Percentiles rank a stretch among this genome's conserved stretches.
Evolutionary conservation across 2,888 invertebrate species (phyloP).

Genomic region (Lasius platythorax): DNA sequence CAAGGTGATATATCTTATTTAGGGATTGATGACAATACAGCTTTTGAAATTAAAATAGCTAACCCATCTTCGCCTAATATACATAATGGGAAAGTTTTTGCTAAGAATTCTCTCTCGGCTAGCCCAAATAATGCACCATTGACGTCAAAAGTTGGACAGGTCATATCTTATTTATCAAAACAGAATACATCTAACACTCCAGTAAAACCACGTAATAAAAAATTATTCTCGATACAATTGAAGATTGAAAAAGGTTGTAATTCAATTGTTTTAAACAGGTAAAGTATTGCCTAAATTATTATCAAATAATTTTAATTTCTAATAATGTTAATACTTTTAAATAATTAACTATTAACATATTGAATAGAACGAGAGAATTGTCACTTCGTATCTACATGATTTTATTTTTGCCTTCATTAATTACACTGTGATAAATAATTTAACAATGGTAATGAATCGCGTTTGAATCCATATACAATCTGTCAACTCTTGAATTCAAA

Average conservation of each 20-base stretch:
- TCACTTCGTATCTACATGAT: neutral
- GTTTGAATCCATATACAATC: too few species aligned
- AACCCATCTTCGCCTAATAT: neutral
- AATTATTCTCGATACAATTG: neutral
- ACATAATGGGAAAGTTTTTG: neutral
- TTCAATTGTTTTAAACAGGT: neutral
- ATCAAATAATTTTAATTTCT: neutral
- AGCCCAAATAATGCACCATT: neutral
- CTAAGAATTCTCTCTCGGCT: constrained; percentile 3
- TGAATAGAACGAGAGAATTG: neutral
- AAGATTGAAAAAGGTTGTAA: neutral
- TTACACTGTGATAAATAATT: neutral
- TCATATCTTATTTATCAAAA: neutral
- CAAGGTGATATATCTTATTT: neutral
- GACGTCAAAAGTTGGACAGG: neutral
- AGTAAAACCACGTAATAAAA: neutral
- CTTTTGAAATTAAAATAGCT: neutral
- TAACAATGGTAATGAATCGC: neutral
- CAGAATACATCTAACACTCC: neutral
- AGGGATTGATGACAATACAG: neutral
- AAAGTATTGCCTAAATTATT: neutral
- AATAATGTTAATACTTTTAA: constrained; percentile 4
- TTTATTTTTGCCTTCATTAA: neutral
- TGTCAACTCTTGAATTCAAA: too few species aligned
- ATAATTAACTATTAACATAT: neutral